Evolutionary conservation across 2,113 vertebrate genomes (phyloP).

Genomic region (Phocoena sinus): DNA sequence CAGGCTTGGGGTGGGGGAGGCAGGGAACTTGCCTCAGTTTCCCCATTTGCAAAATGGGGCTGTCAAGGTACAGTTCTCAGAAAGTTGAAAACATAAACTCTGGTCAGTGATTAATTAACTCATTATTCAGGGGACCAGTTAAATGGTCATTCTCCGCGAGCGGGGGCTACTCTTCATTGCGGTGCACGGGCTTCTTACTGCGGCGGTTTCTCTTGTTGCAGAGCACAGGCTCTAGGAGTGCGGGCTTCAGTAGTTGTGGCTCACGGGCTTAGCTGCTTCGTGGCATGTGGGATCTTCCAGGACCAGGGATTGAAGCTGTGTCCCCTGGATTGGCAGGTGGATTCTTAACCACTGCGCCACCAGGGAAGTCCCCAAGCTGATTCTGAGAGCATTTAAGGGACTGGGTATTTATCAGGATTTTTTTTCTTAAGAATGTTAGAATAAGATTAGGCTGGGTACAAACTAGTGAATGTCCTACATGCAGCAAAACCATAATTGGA

Average conservation of each 20-base stretch:
- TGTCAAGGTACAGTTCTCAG: accelerated
- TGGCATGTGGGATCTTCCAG: no score
- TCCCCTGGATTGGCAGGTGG: no score
- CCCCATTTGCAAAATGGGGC: neutral
- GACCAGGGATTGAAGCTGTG: no score
- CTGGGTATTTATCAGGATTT: neutral
- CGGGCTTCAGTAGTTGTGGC: no score
- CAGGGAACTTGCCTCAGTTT: conserved; percentile 6
- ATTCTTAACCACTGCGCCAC: no score
- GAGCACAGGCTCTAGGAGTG: no score
- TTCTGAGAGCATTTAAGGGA: neutral
- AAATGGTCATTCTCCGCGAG: no score
- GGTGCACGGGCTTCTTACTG: no score
- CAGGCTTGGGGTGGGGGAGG: no score
- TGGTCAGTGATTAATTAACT: neutral
- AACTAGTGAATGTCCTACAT: neutral
- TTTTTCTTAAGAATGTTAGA: neutral
- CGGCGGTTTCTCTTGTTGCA: no score
- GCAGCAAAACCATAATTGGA: neutral
- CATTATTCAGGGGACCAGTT: neutral
- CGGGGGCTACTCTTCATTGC: no score
- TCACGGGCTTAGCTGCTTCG: no score
- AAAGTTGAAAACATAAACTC: neutral
- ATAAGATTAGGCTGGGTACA: neutral
- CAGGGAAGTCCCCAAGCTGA: neutral